Conservation (phyloP, 2,888 invertebrate genomes). For the Platerodrilus igneus region DNA sequence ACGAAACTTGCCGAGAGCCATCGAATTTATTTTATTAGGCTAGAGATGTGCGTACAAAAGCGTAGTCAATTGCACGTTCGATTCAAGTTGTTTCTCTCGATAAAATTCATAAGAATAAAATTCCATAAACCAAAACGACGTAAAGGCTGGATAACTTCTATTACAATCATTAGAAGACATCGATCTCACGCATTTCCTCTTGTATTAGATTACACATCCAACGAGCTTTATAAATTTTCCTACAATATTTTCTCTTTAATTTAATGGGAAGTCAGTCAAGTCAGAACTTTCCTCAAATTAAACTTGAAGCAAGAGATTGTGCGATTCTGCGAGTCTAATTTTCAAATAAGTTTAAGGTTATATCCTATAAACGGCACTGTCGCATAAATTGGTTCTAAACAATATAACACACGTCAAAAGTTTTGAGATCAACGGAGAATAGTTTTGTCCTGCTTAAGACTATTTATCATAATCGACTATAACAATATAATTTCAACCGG, state of each 20-base stretch:
- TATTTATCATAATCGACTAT: too few species aligned
- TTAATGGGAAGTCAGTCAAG: too few species aligned
- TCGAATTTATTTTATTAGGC: slow-evolving; percentile 39
- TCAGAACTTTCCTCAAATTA: slow-evolving; percentile 17
- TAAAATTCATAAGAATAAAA: too few species aligned
- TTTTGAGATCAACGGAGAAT: too few species aligned
- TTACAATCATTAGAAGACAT: slow-evolving; percentile 26
- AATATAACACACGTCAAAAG: slow-evolving; percentile 14
- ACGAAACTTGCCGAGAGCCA: slow-evolving; percentile 40
- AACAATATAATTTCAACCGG: too few species aligned
- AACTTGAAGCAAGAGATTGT: slow-evolving; percentile 17
- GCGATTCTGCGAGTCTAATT: slow-evolving; percentile 18
- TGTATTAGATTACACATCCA: slow-evolving; percentile 25
- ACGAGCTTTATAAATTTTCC: slow-evolving; percentile 24
- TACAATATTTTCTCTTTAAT: slow-evolving; percentile 24
- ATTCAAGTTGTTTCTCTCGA: too few species aligned
- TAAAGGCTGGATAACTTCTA: too few species aligned
- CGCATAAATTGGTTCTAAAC: slow-evolving; percentile 17
- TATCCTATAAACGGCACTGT: slow-evolving; percentile 15
- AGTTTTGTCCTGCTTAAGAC: too few species aligned
- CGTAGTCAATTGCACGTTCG: too few species aligned
- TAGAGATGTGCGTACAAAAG: slow-evolving; percentile 19
- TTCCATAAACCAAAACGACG: too few species aligned
- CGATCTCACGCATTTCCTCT: slow-evolving; percentile 25
- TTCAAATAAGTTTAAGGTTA: slow-evolving; percentile 16